Evolutionary conservation across 2,888 invertebrate species (phyloP).

Genomic region (Gymnosoma rotundatum): DNA sequence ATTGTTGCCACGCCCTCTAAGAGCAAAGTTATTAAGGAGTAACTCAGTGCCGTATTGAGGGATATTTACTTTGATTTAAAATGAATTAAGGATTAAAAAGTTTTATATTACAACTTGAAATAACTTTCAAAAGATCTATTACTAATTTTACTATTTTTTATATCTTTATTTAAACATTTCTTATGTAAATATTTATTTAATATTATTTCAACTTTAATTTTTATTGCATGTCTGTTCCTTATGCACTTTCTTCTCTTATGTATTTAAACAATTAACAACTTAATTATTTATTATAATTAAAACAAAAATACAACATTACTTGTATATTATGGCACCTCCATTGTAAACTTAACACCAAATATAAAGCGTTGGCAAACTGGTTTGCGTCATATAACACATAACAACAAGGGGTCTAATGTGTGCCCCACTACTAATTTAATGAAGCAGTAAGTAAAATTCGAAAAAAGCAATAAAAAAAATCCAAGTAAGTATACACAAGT

Average conservation of each 20-base stretch:
- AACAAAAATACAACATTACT: conserved; percentile 30
- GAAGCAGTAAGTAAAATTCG: conserved; percentile 95
- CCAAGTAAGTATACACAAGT: not conserved
- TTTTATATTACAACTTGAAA: too few relatives aligned
- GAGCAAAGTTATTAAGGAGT: too few relatives aligned
- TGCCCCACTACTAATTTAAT: conserved; percentile 97
- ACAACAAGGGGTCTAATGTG: conserved; percentile 97
- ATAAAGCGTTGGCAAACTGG: conserved; percentile 95
- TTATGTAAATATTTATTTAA: conserved; percentile 33
- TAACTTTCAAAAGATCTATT: not conserved
- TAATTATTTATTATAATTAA: not conserved
- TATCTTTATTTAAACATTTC: not conserved
- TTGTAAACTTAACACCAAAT: not conserved
- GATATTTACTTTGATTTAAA: too few relatives aligned
- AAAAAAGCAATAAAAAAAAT: not conserved
- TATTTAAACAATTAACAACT: conserved; percentile 39
- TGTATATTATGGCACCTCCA: not conserved
- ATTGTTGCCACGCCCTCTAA: too few relatives aligned
- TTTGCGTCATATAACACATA: conserved; percentile 95
- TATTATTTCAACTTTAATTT: conserved; percentile 27
- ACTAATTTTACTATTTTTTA: not conserved
- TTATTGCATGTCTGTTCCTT: conserved; percentile 68
- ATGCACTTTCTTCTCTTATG: conserved; percentile 18
- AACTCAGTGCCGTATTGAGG: too few relatives aligned
- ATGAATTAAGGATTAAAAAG: too few relatives aligned